Conservation (phyloP, 2,888 invertebrate genomes). For the Lucinisca nassula region DNA sequence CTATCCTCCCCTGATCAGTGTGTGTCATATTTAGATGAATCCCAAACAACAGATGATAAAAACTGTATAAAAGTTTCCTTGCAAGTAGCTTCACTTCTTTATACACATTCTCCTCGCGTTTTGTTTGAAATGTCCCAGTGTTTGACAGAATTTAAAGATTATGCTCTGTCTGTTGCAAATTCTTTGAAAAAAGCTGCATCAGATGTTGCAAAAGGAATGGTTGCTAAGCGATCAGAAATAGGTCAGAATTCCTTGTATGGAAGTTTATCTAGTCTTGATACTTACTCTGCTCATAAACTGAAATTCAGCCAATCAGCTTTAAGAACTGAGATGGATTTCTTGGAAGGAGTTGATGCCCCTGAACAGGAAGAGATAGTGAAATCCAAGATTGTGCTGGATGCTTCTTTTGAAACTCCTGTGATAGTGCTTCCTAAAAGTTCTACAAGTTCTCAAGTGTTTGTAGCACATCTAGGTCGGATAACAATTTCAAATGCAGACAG, state of each 20-base stretch:
- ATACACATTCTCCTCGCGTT: constrained; percentile 96
- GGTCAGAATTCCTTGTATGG: constrained; percentile 64
- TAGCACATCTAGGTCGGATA: constrained; percentile 97
- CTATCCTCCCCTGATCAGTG: constrained; percentile 2
- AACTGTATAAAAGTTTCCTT: constrained; percentile 63
- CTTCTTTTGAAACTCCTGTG: constrained; percentile 96
- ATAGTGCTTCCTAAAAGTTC: constrained; percentile 95
- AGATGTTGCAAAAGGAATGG: constrained; percentile 96
- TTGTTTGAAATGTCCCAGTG: constrained; percentile 95
- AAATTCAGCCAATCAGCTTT: constrained; percentile 50
- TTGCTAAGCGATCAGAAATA: constrained; percentile 76
- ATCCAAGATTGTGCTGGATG: constrained; percentile 64
- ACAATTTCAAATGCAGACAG: constrained; percentile 87
- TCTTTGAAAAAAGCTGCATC: constrained; percentile 97
- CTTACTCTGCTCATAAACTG: constrained; percentile 25
- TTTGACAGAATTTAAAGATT: constrained; percentile 96
- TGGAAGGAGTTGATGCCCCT: constrained; percentile 34
- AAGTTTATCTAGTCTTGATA: constrained; percentile 66
- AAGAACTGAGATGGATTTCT: constrained; percentile 55
- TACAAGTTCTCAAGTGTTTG: constrained; percentile 94
- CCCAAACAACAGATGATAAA: constrained; percentile 21
- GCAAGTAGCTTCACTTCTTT: constrained; percentile 96
- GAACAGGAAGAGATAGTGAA: constrained; percentile 38
- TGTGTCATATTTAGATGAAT: not conserved
- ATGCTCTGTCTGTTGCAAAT: constrained; percentile 94